Evolutionary conservation across 1,140 invertebrate genomes (phyloP).

Genomic region (Oncopodura yosiiana): DNA sequence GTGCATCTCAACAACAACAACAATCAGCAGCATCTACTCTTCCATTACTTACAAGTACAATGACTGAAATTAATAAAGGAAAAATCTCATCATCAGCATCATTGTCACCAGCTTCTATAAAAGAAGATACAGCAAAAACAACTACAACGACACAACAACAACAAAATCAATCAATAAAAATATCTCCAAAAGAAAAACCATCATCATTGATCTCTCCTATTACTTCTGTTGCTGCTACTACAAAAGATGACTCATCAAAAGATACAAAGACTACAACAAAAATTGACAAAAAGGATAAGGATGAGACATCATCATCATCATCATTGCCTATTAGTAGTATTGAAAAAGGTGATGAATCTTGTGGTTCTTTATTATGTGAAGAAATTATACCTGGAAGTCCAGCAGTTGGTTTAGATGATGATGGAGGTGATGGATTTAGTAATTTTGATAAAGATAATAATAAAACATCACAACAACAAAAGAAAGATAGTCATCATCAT

Average conservation of each 20-base stretch:
- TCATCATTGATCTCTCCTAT: neutral
- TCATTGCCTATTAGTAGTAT: conserved; percentile 5
- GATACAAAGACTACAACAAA: neutral
- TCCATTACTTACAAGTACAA: too few species aligned
- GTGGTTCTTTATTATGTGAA: conserved; percentile 64
- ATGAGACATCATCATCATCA: conserved; percentile 1
- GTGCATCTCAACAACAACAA: too few species aligned
- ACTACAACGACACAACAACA: too few species aligned
- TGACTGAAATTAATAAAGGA: too few species aligned
- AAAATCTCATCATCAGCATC: too few species aligned
- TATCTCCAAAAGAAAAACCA: too few species aligned
- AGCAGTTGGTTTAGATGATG: conserved; percentile 49
- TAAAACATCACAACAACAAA: conserved; percentile 54
- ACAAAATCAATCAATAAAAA: too few species aligned
- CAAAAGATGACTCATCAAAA: neutral
- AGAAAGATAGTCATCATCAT: conserved; percentile 40
- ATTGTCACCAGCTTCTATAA: too few species aligned
- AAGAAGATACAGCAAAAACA: too few species aligned
- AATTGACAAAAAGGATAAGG: neutral
- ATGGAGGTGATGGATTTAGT: conserved; percentile 31
- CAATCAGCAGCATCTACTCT: too few species aligned
- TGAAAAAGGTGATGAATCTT: conserved; percentile 36
- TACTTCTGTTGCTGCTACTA: neutral
- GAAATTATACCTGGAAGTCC: conserved; percentile 79
- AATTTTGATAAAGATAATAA: conserved; percentile 40